Evolutionary conservation across 1,140 invertebrate species (phyloP), one percentile per base, ranked within the genome.

Genomic region (Holcopasites calliopsidis): DNA sequence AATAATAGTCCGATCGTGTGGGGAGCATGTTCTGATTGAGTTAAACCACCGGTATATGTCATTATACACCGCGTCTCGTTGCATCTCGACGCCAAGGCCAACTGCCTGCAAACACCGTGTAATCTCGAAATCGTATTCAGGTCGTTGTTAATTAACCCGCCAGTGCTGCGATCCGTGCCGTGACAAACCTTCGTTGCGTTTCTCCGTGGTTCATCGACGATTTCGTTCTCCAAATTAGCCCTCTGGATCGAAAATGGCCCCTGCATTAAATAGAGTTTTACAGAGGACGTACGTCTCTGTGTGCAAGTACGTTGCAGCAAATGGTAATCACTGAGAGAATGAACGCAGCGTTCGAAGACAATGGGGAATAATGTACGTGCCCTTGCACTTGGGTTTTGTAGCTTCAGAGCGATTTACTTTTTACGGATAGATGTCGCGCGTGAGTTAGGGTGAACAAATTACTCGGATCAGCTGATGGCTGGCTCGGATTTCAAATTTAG

Each of bases 1-100:
- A 83, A 83, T 80, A 65, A 83, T 83, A 73, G 81, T 54, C 77
- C 66, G 73, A 60, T 79, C 66, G 49, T 49, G 44, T 47, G 54
- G 66, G 78, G 79, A 83, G 80, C 81, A 82, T 79, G 82, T 79
- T 83, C 62, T 80, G 82, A 84, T 84, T 84, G 81, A 84, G 80
- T 84, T 84, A 83, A n/a, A 84, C 77, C 69, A 73, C 0, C 58
- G 54, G 64, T 54, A 65, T 80, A 77, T 73, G 81, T 84, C 77
- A 80, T 84, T 83, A 83, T 61, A 80, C 68, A 58, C 58, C 81
- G 38, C 80, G 76, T 57, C 72, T 68, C 55, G 70, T n/a, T n/a
- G 44, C 35, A n/a, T 72, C 68, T 61, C 54, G 72, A 66, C 65
- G 77, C 58, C 82, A 84, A 84, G 82, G 82, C 64, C 77, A 57